Conservation (phyloP, 1,140 invertebrate genomes). For the Mizuhopecten yessoensis region DNA sequence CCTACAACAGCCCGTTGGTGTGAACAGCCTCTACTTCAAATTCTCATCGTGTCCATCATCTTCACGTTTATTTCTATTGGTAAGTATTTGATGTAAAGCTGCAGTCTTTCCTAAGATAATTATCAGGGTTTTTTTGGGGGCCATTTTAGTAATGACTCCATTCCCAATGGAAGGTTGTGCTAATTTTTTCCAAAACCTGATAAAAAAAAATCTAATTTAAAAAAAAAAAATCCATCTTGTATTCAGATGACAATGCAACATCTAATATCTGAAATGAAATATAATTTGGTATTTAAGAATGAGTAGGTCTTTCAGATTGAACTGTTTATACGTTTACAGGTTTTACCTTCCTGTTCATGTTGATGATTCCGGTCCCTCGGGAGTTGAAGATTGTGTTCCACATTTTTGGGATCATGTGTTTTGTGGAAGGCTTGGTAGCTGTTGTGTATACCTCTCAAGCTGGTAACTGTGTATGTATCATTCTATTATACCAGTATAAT, state of each 20-base stretch:
- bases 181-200: too few relatives aligned
- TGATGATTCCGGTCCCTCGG: constrained; percentile 76
- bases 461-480: constrained; percentile 74
- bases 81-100: constrained; percentile 48
- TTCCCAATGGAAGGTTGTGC: too few relatives aligned
- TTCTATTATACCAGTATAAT: background rate
- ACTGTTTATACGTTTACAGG: too few relatives aligned
- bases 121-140: too few relatives aligned
- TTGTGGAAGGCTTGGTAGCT: constrained; percentile 66
- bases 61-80: constrained; percentile 74
- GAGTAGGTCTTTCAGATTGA: too few relatives aligned
- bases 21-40: constrained; percentile 68
- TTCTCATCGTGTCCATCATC: constrained; percentile 74
- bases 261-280: too few relatives aligned
- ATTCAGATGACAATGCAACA: too few relatives aligned
- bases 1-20: constrained; percentile 72
- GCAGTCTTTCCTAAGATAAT: too few relatives aligned
- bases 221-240: too few relatives aligned
- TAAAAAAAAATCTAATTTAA: too few relatives aligned
- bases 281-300: too few relatives aligned
- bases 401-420: constrained; percentile 71
- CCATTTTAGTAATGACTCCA: too few relatives aligned
- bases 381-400: constrained; percentile 76
- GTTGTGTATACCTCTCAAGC: constrained; percentile 60
- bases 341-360: constrained; percentile 74